Percentiles rank a stretch among this genome's conserved stretches.
phyloP scores from a whole-genome alignment of 2,888 invertebrate species.

The Monochamus alternatus region DNA sequence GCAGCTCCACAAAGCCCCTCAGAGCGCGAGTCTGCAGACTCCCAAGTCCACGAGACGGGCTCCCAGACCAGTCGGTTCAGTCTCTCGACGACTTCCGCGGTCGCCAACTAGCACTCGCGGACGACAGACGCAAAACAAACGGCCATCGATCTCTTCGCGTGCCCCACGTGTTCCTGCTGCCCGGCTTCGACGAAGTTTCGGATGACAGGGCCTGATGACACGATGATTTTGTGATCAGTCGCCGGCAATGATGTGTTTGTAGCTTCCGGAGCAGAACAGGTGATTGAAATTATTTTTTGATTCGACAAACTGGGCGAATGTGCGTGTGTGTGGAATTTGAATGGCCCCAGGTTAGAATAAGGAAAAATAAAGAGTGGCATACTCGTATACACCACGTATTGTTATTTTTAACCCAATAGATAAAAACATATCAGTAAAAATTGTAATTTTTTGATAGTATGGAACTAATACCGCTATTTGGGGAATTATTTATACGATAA shows the following conservation, averaged over 20 bases:
- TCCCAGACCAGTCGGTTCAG: constrained; percentile 57
- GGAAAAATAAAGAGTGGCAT: constrained; percentile 32
- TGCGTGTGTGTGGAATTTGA: constrained; percentile 43
- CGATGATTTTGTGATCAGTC: constrained; percentile 32
- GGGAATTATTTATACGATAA: no score
- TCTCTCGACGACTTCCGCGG: constrained; percentile 61
- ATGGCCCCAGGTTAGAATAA: constrained; percentile 42
- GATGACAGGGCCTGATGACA: constrained; percentile 22
- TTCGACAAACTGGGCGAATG: constrained; percentile 37
- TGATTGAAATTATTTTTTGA: constrained; percentile 39
- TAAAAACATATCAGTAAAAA: no score
- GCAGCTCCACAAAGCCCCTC: constrained; percentile 3
- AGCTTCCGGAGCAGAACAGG: constrained; percentile 32
- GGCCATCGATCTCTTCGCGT: constrained; percentile 51
- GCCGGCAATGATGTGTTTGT: constrained; percentile 23
- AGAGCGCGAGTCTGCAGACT: constrained; percentile 51
- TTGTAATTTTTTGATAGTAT: no score
- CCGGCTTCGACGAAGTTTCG: constrained; percentile 17
- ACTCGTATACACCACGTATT: neutral
- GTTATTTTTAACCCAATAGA: no score
- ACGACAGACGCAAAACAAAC: constrained; percentile 48
- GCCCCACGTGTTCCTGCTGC: constrained; percentile 42
- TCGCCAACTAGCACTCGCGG: constrained; percentile 52
- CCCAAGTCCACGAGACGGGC: constrained; percentile 42
- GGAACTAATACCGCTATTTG: no score